Percentiles rank a stretch among this genome's conserved stretches.
Conservation (phyloP, 1,140 invertebrate genomes). For the Holotrichia oblita region DNA sequence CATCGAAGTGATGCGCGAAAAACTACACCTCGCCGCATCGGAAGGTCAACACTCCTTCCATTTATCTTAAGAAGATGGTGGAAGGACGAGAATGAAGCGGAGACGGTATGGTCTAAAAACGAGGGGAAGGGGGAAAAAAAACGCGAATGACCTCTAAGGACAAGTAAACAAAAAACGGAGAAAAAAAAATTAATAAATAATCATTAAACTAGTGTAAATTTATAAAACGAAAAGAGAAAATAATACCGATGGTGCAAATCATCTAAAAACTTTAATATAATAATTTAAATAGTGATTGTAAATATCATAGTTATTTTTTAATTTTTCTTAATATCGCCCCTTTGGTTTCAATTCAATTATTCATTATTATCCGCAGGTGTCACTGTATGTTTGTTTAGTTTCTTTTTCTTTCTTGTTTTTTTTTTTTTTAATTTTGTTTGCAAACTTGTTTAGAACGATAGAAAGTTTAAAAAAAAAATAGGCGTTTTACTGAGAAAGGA, state of each 20-base stretch:
- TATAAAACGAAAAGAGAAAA: conserved; percentile 34
- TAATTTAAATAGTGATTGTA: conserved; percentile 44
- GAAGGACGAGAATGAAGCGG: not conserved
- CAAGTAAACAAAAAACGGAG: not conserved
- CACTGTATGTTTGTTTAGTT: conserved; percentile 41
- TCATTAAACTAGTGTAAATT: conserved; percentile 43
- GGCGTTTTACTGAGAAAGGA: not conserved
- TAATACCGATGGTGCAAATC: conserved; percentile 43
- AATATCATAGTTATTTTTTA: conserved; percentile 41
- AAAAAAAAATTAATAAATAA: conserved; percentile 39
- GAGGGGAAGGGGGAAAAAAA: not conserved
- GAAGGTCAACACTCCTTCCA: conserved; percentile 99
- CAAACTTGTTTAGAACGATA: no score
- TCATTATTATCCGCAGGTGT: conserved; percentile 39
- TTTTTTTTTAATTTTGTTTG: not conserved
- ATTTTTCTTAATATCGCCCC: conserved; percentile 25
- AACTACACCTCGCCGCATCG: conserved; percentile 87
- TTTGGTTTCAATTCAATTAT: conserved; percentile 8
- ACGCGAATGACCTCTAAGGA: conserved; percentile 35
- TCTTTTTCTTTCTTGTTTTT: conserved; percentile 1
- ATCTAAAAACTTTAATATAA: conserved; percentile 45
- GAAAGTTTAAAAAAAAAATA: no score
- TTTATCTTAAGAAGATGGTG: conserved; percentile 77
- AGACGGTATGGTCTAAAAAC: not conserved
- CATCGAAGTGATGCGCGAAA: conserved; percentile 92